Conservation (phyloP, 2,888 invertebrate genomes). For the Cataglyphis rosenhaueri region DNA sequence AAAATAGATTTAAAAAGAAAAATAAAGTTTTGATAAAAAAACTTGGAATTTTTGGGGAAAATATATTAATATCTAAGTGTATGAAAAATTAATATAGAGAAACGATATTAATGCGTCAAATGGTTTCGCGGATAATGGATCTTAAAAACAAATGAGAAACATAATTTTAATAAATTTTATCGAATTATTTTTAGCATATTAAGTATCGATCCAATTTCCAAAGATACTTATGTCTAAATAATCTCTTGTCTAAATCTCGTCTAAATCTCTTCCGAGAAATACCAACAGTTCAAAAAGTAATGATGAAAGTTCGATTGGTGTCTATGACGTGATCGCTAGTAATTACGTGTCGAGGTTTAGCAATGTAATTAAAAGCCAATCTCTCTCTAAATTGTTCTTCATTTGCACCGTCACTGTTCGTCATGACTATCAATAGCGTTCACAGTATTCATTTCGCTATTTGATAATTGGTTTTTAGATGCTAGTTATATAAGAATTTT, state of each 20-base stretch:
- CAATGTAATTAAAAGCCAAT: constrained; percentile 73
- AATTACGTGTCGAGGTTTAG: constrained; percentile 68
- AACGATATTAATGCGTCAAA: neutral
- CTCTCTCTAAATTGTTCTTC: constrained; percentile 67
- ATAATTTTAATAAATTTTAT: constrained; percentile 72
- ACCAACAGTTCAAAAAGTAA: constrained; percentile 59
- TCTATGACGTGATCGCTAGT: constrained; percentile 54
- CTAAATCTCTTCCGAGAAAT: constrained; percentile 43
- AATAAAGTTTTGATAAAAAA: neutral
- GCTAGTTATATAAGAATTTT: neutral
- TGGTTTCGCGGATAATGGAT: neutral
- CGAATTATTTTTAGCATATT: constrained; percentile 67
- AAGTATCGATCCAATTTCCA: constrained; percentile 66
- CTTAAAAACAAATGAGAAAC: constrained; percentile 69
- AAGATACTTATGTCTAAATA: constrained; percentile 28
- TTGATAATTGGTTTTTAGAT: constrained; percentile 16
- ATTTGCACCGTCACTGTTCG: constrained; percentile 60
- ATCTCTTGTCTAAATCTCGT: constrained; percentile 34
- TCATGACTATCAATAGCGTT: constrained; percentile 12
- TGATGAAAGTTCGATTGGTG: constrained; percentile 44
- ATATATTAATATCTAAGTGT: neutral
- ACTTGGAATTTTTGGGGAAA: neutral
- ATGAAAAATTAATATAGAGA: neutral
- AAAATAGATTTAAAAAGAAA: neutral
- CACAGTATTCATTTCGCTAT: constrained; percentile 29